Base-by-base conservation (phyloP, 1,140 invertebrate genomes). In the Drosophila dunni region DNA sequence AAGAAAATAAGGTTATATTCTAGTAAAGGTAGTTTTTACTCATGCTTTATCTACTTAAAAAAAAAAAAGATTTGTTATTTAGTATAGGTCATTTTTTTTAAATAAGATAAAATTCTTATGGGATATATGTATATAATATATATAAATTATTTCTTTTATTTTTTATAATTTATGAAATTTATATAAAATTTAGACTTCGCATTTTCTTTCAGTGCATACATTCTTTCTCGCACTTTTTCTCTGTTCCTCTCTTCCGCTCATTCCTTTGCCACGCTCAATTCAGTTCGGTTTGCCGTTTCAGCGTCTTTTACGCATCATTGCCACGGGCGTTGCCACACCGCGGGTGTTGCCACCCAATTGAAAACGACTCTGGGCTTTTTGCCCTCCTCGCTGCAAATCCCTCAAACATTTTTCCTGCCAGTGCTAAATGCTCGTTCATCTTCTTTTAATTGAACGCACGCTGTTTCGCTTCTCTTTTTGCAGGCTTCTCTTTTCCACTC, bases 361-460 rank as follows among this genome's bases (percentile, higher is more conserved):
- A 38, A 57, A 68, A 42, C 57, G 69, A 44, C 58, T 48, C 42
- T 53, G 20, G 29, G 24, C 53, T 45, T 34, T 29, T 33, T 34
- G 15, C 5, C 11, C 10, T 17, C 10, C 11, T 8, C 34, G n/a
- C 13, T 54, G 51, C 4, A 29, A 29, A 29, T 11, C 6, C 45
- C 20, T 10, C 58, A 36, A 46, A 15, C 58, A 66, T 56, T 63
- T 50, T 63, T 50, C 58, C 53, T 40, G 69, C 57, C 51, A 40
- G 36, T 38, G 40, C 48, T 36, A 42, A 29, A 50, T 44, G 61
- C 56, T 75, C 76, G 72, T 71, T 78, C 51, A 66, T 75, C 72
- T 62, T 75, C 76, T 57, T 66, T 78, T 75, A 75, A 78, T 78
- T 75, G 72, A 78, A 78, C 66, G 66, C 72, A 69, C 64, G 65